A percentile compares a stretch with the other conserved stretches of the same genome.
phyloP scores from a whole-genome alignment of 2,888 invertebrate species.

The Cataglyphis altisquamis region DNA sequence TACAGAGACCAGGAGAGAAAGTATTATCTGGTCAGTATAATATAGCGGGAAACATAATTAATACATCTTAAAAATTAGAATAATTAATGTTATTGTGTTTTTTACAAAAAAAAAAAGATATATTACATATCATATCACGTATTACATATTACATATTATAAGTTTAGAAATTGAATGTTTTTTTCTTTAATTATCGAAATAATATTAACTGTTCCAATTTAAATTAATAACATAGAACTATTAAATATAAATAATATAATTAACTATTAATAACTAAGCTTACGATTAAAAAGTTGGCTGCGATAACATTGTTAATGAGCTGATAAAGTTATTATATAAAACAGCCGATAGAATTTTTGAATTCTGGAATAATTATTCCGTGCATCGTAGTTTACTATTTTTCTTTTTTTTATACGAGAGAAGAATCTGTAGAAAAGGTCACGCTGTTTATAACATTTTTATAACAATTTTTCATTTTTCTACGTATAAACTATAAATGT shows the following conservation, averaged over 20 bases:
- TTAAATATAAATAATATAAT: background rate
- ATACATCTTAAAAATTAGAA: background rate
- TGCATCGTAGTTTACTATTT: background rate
- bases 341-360: background rate
- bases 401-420: background rate
- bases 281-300: background rate
- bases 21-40: constrained; percentile 83
- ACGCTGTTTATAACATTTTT: background rate
- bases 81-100: background rate
- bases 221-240: background rate
- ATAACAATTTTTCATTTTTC: background rate
- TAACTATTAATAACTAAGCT: background rate
- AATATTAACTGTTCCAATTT: background rate
- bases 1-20: constrained; percentile 84
- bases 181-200: background rate
- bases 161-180: background rate
- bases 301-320: background rate
- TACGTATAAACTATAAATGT: background rate
- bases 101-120: background rate
- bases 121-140: background rate
- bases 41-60: background rate
- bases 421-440: background rate
- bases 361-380: background rate
- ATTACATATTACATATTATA: background rate
- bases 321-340: background rate